A percentile compares a stretch with the other conserved stretches of the same genome.
Evolutionary conservation across 1,140 invertebrate species (phyloP).

Genomic region (Acromyrmex heyeri): DNA sequence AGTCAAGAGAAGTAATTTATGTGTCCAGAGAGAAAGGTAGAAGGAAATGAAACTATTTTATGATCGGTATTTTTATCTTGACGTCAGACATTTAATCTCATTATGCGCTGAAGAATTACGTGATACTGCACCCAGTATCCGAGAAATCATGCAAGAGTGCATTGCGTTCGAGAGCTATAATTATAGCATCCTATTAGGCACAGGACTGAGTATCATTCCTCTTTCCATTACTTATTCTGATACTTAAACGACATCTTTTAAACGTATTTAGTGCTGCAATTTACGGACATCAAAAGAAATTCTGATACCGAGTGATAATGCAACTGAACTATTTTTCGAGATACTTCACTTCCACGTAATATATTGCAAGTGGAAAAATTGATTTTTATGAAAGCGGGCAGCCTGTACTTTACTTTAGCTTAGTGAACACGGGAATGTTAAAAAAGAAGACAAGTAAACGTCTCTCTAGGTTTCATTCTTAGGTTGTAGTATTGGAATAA

Average conservation of each 20-base stretch:
- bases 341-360: background rate
- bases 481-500: conserved; percentile 29
- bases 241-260: conserved; percentile 18
- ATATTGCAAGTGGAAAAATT: conserved; percentile 29
- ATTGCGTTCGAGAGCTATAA: conserved; percentile 21
- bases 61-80: background rate
- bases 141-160: conserved; percentile 15
- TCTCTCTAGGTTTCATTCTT: conserved; percentile 25
- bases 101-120: conserved; percentile 39
- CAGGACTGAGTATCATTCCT: background rate
- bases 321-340: conserved; percentile 23
- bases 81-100: conserved; percentile 37
- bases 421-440: background rate
- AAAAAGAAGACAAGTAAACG: background rate
- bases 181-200: conserved; percentile 30
- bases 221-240: conserved; percentile 13
- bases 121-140: background rate
- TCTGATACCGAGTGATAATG: conserved; percentile 7
- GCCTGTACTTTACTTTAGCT: conserved; percentile 39
- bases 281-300: conserved; percentile 32
- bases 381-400: conserved; percentile 22
- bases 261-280: conserved; percentile 32
- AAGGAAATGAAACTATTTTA: conserved; percentile 30
- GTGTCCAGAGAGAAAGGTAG: conserved; percentile 18
- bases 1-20: background rate